These are phyloP conservation scores for Gymnothorax javanicus DNA, from an alignment of 2,797 vertebrate genomes.

Conservation along the genomic window DNA sequence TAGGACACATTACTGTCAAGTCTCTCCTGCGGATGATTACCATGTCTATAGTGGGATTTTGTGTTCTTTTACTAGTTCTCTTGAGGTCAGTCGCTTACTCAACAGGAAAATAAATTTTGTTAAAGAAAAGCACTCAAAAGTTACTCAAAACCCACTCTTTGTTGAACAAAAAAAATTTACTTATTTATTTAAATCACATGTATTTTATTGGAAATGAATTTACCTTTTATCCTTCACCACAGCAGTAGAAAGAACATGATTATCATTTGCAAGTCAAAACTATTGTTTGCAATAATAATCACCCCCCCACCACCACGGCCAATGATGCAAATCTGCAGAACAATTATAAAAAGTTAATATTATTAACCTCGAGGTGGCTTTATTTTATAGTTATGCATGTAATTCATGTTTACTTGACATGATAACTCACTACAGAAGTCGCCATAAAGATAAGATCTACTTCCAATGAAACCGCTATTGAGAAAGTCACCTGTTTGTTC, in stretches of 20 bases:
- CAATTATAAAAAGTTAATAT: too few species aligned
- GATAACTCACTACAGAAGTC: neutral
- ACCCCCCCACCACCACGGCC: too few species aligned
- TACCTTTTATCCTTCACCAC: neutral
- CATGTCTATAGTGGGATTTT: neutral
- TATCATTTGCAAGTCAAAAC: neutral
- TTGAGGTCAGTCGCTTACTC: conserved; percentile 8
- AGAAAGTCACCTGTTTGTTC: neutral
- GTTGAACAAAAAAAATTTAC: too few species aligned
- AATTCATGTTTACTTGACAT: too few species aligned
- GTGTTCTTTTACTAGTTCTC: conserved; percentile 7
- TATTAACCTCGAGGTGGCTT: too few species aligned
- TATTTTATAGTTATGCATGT: too few species aligned
- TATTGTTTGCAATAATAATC: neutral
- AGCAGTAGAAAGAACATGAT: neutral
- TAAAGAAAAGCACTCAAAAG: too few species aligned
- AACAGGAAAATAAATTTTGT: neutral
- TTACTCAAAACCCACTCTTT: too few species aligned
- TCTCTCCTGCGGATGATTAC: neutral
- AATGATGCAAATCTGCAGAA: too few species aligned
- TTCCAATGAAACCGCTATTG: neutral
- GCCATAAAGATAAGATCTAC: neutral
- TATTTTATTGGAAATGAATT: neutral
- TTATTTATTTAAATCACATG: neutral
- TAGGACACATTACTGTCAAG: neutral